phyloP scores from a whole-genome alignment of 2,797 vertebrate genomes.

The Phrynocephalus vlangalii region DNA sequence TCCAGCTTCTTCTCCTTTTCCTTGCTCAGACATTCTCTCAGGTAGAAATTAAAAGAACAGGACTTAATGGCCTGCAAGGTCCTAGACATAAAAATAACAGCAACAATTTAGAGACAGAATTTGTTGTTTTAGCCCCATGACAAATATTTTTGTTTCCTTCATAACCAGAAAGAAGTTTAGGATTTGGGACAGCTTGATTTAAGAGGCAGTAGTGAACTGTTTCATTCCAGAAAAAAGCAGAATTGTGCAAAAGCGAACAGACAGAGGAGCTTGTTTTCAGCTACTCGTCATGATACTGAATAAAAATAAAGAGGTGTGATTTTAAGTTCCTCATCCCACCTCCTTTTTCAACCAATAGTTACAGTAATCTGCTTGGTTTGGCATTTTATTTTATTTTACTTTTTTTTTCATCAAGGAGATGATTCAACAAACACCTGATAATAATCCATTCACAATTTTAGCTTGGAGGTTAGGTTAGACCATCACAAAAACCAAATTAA shows the following conservation, averaged over 20 bases:
- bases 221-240: neutral
- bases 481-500: neutral
- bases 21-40: constrained; percentile 88
- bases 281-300: neutral
- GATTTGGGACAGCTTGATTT: neutral
- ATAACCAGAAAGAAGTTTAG: neutral
- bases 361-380: rapidly evolving
- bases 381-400: neutral
- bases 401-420: neutral
- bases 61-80: constrained; percentile 75
- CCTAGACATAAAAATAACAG: constrained; percentile 56
- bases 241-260: neutral
- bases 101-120: constrained; percentile 41
- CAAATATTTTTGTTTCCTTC: constrained; percentile 36
- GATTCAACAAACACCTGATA: neutral
- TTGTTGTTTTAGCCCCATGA: constrained; percentile 7
- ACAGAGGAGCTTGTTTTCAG: neutral
- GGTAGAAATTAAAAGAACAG: constrained; percentile 76
- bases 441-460: constrained; percentile 25
- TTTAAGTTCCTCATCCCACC: neutral
- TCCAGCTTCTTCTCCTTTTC: constrained; percentile 75
- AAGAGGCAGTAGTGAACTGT: neutral
- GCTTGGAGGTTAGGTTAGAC: neutral
- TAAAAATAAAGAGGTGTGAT: neutral
- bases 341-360: neutral